phyloP scores from a whole-genome alignment of 2,113 vertebrate species.

The Eretmochelys imbricata region DNA sequence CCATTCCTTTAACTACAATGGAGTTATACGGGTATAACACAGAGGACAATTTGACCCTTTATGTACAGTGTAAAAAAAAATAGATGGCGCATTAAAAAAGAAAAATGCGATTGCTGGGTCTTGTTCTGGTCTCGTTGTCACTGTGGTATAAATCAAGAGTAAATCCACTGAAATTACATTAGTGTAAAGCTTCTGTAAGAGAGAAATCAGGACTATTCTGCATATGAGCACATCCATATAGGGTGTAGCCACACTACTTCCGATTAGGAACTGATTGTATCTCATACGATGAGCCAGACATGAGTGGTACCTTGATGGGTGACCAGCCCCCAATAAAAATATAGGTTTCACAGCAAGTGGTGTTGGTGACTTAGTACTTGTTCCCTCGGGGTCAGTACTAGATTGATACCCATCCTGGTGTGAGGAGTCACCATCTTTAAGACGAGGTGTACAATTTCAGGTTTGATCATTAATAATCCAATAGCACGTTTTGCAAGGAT shows the following conservation, averaged over 20 bases:
- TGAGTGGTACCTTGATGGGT: neutral
- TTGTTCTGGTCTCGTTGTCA: neutral
- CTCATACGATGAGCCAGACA: neutral
- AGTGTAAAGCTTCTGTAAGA: neutral
- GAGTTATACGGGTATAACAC: neutral
- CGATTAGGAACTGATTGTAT: neutral
- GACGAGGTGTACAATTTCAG: neutral
- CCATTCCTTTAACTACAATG: neutral
- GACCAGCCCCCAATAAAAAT: neutral
- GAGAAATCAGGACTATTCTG: neutral
- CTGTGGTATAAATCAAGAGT: neutral
- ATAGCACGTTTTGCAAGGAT: neutral
- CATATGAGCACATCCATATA: neutral
- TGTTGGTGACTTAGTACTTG: neutral
- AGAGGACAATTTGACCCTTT: rapidly evolving
- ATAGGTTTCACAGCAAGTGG: neutral
- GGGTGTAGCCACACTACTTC: neutral
- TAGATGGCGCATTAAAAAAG: neutral
- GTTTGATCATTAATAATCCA: neutral
- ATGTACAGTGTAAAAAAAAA: neutral
- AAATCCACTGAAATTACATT: neutral
- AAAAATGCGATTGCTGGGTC: neutral
- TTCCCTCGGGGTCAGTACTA: neutral
- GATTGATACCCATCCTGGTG: neutral
- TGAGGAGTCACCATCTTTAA: neutral